Evolutionary conservation across 2,113 vertebrate species (phyloP).

Genomic region (Erythrocercus mccallii): DNA sequence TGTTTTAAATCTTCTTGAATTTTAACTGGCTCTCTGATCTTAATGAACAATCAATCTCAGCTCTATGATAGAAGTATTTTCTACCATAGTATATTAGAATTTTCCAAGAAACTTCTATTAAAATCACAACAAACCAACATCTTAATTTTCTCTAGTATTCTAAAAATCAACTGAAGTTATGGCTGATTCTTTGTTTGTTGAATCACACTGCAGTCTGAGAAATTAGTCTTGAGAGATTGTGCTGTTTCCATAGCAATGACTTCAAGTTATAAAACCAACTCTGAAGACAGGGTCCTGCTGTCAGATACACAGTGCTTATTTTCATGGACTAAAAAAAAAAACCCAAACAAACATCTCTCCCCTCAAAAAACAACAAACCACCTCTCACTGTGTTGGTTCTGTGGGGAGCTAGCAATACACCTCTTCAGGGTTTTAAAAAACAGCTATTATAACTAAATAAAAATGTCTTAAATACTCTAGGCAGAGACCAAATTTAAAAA

Average conservation of each 20-base stretch:
- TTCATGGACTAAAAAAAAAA: background rate
- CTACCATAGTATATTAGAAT: background rate
- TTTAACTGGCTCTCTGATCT: background rate
- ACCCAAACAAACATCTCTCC: too few species aligned
- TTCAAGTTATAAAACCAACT: constrained; percentile 50
- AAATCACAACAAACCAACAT: background rate
- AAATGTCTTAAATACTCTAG: background rate
- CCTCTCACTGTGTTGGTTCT: background rate
- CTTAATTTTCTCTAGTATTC: background rate
- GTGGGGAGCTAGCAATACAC: background rate
- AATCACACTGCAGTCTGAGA: constrained; percentile 11
- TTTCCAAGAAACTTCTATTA: background rate
- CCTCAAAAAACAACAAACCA: background rate
- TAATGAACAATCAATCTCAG: background rate
- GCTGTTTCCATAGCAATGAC: constrained; percentile 71
- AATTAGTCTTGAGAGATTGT: constrained; percentile 42
- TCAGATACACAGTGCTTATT: background rate
- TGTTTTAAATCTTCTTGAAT: background rate
- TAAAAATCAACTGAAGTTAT: background rate
- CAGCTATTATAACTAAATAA: background rate
- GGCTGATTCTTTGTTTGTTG: constrained; percentile 6
- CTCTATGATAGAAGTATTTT: background rate
- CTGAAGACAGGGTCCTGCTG: constrained; percentile 39
- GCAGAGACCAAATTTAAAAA: background rate
- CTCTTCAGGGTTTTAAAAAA: background rate